Conservation (phyloP, 2,113 vertebrate species). For the Benitochromis conjunctus region DNA sequence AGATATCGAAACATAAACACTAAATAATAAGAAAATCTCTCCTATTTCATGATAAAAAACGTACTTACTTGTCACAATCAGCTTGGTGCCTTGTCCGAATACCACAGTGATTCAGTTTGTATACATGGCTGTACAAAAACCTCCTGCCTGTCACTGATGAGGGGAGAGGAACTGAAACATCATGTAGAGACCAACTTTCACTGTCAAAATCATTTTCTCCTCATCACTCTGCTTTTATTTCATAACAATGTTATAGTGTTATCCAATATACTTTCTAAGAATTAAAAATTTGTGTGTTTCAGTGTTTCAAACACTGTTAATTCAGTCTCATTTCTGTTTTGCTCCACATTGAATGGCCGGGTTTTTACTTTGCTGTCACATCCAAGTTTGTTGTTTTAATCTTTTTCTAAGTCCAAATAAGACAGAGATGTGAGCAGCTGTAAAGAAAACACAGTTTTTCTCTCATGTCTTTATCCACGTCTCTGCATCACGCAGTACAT, state of each 20-base stretch:
- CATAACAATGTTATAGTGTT: neutral
- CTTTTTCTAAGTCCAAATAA: neutral
- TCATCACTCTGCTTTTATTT: neutral
- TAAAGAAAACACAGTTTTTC: neutral
- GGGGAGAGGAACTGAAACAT: constrained; percentile 46
- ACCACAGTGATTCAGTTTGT: constrained; percentile 69
- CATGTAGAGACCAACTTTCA: neutral
- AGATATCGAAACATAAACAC: accelerated
- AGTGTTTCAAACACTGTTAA: too few species aligned
- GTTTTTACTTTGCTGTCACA: neutral
- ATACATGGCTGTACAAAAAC: constrained; percentile 63
- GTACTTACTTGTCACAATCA: constrained; percentile 51
- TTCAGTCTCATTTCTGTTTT: too few species aligned
- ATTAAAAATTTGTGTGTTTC: too few species aligned
- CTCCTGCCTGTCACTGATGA: constrained; percentile 43
- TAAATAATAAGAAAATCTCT: neutral
- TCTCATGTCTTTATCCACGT: neutral
- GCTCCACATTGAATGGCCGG: neutral
- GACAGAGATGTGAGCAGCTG: neutral
- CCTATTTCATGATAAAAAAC: neutral
- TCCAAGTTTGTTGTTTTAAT: neutral
- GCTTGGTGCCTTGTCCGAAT: constrained; percentile 45
- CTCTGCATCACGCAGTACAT: neutral
- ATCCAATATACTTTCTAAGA: too few species aligned
- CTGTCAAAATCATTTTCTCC: too few species aligned